A percentile compares a stretch with the other conserved stretches of the same genome.
phyloP scores from a whole-genome alignment of 2,888 invertebrate genomes.

The Euclidia mi region DNA sequence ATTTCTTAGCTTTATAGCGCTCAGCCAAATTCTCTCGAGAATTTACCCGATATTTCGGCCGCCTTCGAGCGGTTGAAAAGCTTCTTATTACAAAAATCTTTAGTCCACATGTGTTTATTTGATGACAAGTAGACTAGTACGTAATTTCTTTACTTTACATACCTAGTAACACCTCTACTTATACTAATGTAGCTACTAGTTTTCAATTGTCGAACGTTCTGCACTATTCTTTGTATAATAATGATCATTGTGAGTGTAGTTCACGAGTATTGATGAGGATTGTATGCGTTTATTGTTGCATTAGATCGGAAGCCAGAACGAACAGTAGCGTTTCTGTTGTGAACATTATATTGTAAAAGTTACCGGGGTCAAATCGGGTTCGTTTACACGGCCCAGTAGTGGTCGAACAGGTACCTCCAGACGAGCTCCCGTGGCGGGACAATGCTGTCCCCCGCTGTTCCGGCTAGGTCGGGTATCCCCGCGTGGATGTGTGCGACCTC shows the following conservation, averaged over 20 bases:
- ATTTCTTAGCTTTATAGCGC: conserved; percentile 10
- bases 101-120: no score
- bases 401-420: conserved; percentile 70
- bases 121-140: no score
- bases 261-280: background rate
- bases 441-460: conserved; percentile 63
- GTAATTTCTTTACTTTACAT: no score
- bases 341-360: conserved; percentile 36
- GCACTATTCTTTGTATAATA: conserved; percentile 20
- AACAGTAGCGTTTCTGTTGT: conserved; percentile 35
- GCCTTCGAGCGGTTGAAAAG: no score
- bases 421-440: conserved; percentile 67
- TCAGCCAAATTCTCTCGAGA: no score
- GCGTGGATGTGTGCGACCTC: conserved; percentile 65
- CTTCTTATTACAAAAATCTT: no score
- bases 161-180: no score
- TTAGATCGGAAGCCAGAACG: conserved; percentile 21
- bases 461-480: conserved; percentile 55
- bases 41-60: no score
- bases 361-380: conserved; percentile 68
- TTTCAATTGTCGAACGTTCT: no score
- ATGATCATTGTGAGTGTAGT: background rate
- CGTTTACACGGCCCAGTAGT: conserved; percentile 67
- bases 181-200: no score
- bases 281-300: conserved; percentile 6